phyloP scores from a whole-genome alignment of 2,888 invertebrate species.

The Neoaliturus tenellus region DNA sequence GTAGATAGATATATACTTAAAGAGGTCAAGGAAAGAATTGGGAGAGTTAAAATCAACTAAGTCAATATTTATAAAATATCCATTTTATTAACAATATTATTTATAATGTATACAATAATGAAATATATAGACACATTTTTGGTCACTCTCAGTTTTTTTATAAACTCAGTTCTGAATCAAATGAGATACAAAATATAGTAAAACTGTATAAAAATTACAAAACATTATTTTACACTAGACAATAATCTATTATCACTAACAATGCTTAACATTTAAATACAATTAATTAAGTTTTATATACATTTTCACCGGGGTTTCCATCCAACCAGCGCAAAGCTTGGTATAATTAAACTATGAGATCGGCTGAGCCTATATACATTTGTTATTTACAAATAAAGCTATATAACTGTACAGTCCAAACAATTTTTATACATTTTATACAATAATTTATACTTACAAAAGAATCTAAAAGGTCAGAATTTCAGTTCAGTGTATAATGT shows the following conservation, averaged over 20 bases:
- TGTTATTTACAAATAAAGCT: slow-evolving; percentile 49
- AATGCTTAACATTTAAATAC: slow-evolving; percentile 7
- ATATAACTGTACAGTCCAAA: slow-evolving; percentile 41
- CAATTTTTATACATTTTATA: too few species aligned
- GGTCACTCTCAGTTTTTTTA: slow-evolving; percentile 42
- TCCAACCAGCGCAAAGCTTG: slow-evolving; percentile 27
- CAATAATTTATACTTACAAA: too few species aligned
- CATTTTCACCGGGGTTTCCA: slow-evolving; percentile 6
- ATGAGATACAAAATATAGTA: slow-evolving; percentile 40
- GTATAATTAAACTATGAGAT: slow-evolving; percentile 47
- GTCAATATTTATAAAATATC: slow-evolving; percentile 37
- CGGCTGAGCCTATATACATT: not conserved
- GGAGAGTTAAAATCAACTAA: too few species aligned
- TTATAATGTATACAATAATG: slow-evolving; percentile 37
- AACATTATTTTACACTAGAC: slow-evolving; percentile 34
- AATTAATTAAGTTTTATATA: slow-evolving; percentile 19
- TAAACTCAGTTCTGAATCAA: slow-evolving; percentile 15
- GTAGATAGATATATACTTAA: too few species aligned
- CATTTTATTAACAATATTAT: slow-evolving; percentile 43
- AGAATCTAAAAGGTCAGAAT: too few species aligned
- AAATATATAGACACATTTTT: slow-evolving; percentile 43
- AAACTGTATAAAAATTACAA: slow-evolving; percentile 51
- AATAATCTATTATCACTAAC: slow-evolving; percentile 16
- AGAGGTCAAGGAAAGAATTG: too few species aligned
- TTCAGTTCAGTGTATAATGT: too few species aligned